phyloP scores from a whole-genome alignment of 2,888 invertebrate genomes.

The Seladonia tumulorum region DNA sequence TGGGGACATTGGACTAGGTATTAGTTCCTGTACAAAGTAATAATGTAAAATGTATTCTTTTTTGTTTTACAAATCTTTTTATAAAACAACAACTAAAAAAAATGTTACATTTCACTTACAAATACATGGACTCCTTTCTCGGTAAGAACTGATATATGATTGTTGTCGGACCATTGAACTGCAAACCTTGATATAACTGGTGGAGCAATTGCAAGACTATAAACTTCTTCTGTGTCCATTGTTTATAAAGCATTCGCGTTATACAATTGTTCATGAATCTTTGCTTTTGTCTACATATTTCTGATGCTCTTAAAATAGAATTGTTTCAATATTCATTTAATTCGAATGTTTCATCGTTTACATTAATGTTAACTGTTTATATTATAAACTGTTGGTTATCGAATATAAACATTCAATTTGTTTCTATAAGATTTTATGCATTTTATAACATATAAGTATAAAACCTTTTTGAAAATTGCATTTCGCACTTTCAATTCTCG shows the following conservation, averaged over 20 bases:
- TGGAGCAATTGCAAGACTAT: conserved; percentile 71
- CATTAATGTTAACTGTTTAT: background rate
- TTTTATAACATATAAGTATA: background rate
- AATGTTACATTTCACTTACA: conserved; percentile 75
- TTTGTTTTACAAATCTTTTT: conserved; percentile 6
- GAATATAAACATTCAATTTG: background rate
- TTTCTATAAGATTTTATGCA: background rate
- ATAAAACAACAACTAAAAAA: background rate
- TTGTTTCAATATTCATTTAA: background rate
- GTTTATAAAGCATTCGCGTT: background rate
- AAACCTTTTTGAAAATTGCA: background rate
- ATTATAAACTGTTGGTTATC: background rate
- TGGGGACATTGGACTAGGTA: conserved; percentile 76
- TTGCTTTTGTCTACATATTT: background rate
- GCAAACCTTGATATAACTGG: conserved; percentile 75
- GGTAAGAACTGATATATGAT: conserved; percentile 81
- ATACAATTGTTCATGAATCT: background rate
- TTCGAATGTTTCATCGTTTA: background rate
- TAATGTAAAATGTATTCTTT: conserved; percentile 18
- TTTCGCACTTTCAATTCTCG: background rate
- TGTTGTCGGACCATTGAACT: conserved; percentile 82
- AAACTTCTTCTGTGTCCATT: conserved; percentile 72
- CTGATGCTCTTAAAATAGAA: conserved; percentile 3
- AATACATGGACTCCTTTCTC: conserved; percentile 80
- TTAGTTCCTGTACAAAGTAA: conserved; percentile 75